Evolutionary conservation across 2,888 invertebrate species (phyloP).

Genomic region (Acheta domesticus): DNA sequence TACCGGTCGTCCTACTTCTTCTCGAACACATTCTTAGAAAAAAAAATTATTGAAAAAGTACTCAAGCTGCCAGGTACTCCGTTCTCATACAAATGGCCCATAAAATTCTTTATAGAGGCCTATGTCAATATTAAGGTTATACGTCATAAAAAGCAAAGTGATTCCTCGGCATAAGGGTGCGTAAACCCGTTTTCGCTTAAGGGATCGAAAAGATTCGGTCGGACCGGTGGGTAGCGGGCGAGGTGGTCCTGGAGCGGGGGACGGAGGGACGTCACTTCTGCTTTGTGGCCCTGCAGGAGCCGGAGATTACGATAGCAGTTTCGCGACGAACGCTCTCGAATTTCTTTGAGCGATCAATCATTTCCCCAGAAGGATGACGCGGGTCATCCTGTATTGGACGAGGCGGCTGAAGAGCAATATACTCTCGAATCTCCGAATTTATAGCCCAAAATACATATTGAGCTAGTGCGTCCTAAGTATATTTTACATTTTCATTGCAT

Average conservation of each 20-base stretch:
- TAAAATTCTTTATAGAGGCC: neutral
- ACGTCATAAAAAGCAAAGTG: neutral
- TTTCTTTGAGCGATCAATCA: neutral
- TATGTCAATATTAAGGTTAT: constrained; percentile 9
- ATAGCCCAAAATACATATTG: too few species aligned
- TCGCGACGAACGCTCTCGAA: neutral
- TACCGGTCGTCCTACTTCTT: too few species aligned
- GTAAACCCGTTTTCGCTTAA: neutral
- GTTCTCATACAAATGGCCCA: neutral
- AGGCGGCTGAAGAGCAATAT: too few species aligned
- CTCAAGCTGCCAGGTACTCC: constrained; percentile 1
- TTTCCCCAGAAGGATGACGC: neutral
- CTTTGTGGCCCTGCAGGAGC: neutral
- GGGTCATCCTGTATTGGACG: neutral
- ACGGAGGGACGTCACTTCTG: too few species aligned
- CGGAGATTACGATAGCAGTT: neutral
- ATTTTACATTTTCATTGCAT: too few species aligned
- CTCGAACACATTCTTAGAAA: neutral
- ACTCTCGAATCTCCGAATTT: too few species aligned
- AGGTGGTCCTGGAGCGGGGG: neutral
- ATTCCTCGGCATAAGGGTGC: neutral
- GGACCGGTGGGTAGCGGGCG: too few species aligned
- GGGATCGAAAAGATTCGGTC: neutral
- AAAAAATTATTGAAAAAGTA: neutral
- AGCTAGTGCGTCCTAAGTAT: too few species aligned